Base-by-base conservation (phyloP, 2,888 invertebrate species). In the Spicauda simplicius region DNA sequence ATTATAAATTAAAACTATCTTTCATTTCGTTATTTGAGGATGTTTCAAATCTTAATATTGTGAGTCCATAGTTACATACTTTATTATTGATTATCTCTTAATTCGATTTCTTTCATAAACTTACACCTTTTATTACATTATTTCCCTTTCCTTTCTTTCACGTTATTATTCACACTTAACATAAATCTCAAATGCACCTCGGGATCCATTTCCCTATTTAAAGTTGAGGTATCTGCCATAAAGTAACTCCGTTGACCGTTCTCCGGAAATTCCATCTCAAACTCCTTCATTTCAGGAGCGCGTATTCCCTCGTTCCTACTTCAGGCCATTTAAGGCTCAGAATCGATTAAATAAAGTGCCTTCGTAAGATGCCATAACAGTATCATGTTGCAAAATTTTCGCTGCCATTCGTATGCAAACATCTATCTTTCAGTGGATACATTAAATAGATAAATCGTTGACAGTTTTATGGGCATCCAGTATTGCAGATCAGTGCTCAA, bases 381-480 rank as follows among this genome's bases (percentile, higher is more conserved):
- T 52, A 14, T 59, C 53, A 55, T 45, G 12, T 66, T 45, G 65
- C 30, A 66, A 60, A 60, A 65, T 65, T 30, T 55, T 60, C 59
- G 45, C 59, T 20, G 48, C 59, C 48, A 66, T 66, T 66, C 65
- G 65, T 66, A 66, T 66, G 65, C 65, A 66, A 60, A 55, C 67
- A 67, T 78, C 79, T 73, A 72, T 84, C 85, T 77, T 74, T 75
- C 74, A 73, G 76, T 74, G 77, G 71, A 73, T 73, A 75, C 79
- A 79, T 84, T 75, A 77, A 72, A 73, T 80, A 80, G 83, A 85
- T 85, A 83, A 80, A 82, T 83, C 71, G 80, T 72, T 74, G 85
- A 86, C 85, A 84, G 80, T 78, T 86, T 86, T 85, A 84, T 82
- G 80, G 74, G 61, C 73, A 74, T 73, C 76, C 77, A 77, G 70